Percentiles rank a stretch among this genome's conserved stretches.
These are phyloP conservation scores for Alethe castanea DNA, from an alignment of 2,113 vertebrate genomes.

Conservation along the genomic window DNA sequence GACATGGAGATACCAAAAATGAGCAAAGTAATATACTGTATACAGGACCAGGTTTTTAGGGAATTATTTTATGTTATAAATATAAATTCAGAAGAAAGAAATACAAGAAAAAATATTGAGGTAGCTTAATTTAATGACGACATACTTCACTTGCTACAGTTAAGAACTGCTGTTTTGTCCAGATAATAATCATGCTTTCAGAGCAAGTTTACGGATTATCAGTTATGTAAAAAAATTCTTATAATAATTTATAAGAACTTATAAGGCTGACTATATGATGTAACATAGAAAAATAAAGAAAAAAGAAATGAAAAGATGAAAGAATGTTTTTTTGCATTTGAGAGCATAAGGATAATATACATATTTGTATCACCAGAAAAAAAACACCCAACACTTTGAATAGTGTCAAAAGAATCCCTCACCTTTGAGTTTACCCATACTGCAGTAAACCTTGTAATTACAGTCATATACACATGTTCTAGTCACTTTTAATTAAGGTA, in stretches of 20 bases:
- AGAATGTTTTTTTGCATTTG: background rate
- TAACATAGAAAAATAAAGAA: background rate
- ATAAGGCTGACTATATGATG: background rate
- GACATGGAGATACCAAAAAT: background rate
- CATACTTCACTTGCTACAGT: background rate
- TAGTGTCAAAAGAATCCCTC: background rate
- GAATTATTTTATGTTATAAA: background rate
- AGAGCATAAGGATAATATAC: background rate
- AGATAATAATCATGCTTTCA: background rate
- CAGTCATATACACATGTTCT: background rate
- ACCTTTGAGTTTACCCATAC: background rate
- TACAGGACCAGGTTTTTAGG: background rate
- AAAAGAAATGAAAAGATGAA: background rate
- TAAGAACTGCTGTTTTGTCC: background rate
- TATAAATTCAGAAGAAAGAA: background rate
- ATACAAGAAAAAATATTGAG: background rate
- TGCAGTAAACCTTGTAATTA: background rate
- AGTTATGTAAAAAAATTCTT: background rate
- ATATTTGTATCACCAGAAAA: background rate
- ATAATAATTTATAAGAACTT: background rate
- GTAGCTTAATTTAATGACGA: background rate
- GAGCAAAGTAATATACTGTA: background rate
- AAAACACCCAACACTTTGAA: background rate
- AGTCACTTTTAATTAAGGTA: background rate
- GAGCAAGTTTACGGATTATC: background rate